Conservation (phyloP, 2,888 invertebrate species). For the Melinaea menophilus region DNA sequence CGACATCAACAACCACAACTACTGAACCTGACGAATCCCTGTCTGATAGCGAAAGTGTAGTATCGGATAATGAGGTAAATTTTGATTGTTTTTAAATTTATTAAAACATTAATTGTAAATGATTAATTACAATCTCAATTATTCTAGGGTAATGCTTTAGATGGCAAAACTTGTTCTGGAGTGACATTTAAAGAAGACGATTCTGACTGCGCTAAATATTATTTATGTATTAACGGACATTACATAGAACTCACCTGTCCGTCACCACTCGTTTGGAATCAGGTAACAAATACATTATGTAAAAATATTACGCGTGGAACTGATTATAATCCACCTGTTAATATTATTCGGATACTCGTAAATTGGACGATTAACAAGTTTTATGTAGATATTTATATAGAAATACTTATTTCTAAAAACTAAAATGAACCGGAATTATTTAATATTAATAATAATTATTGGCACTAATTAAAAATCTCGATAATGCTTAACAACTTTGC, state of each 20-base stretch:
- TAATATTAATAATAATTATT: no score
- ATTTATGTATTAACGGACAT: slow-evolving; percentile 86
- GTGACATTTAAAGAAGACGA: slow-evolving; percentile 79
- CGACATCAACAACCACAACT: slow-evolving; percentile 23
- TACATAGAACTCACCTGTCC: slow-evolving; percentile 85
- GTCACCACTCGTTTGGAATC: slow-evolving; percentile 86
- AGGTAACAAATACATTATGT: slow-evolving; percentile 44
- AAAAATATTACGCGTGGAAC: neutral
- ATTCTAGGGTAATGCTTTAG: slow-evolving; percentile 21
- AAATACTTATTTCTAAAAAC: no score
- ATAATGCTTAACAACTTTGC: no score
- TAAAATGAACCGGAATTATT: no score
- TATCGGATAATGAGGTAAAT: neutral
- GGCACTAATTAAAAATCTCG: no score
- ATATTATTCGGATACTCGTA: no score
- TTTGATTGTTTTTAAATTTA: no score
- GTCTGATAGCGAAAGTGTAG: slow-evolving; percentile 27
- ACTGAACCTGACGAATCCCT: slow-evolving; percentile 19
- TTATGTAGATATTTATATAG: no score
- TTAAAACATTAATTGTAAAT: neutral
- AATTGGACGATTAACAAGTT: no score
- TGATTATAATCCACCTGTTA: no score
- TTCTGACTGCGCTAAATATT: slow-evolving; percentile 86
- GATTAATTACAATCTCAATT: slow-evolving; percentile 6
- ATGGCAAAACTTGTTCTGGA: slow-evolving; percentile 74